These are phyloP conservation scores for Brachyistius frenatus DNA, from an alignment of 2,113 vertebrate genomes.

Conservation along the genomic window DNA sequence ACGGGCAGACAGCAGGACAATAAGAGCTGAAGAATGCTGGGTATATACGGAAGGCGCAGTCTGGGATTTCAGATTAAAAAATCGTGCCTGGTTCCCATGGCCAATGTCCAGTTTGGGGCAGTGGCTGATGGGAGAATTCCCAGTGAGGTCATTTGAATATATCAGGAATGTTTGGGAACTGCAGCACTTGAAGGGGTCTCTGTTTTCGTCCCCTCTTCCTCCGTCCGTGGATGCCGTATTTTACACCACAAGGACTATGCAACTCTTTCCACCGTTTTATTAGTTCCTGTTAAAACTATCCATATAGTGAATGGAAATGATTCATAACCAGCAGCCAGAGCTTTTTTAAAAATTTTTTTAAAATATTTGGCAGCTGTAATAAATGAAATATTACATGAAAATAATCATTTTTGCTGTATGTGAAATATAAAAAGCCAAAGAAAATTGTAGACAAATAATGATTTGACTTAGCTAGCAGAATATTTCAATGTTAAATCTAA, in stretches of 20 bases:
- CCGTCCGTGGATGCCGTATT: not conserved
- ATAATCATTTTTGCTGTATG: no score
- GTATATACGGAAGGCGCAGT: not conserved
- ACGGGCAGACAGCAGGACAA: not conserved
- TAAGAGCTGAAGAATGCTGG: not conserved
- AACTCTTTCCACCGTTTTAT: no score
- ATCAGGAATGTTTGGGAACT: constrained; percentile 69
- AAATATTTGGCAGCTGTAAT: no score
- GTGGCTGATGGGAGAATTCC: constrained; percentile 46
- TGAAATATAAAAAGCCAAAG: no score
- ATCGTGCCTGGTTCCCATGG: constrained; percentile 53
- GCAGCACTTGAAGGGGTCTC: not conserved
- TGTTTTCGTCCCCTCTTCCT: not conserved
- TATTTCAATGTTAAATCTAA: no score
- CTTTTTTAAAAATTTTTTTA: no score
- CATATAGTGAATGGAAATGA: no score
- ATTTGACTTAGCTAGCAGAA: no score
- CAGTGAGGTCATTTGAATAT: constrained; percentile 9
- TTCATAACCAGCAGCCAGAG: no score
- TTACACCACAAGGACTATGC: not conserved
- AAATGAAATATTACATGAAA: no score
- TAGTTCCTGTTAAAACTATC: no score
- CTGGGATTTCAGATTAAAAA: constrained; percentile 3
- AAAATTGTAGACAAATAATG: no score
- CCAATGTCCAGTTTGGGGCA: constrained; percentile 1